Conservation (phyloP, 1,140 invertebrate genomes). For the Drosophila triauraria region DNA sequence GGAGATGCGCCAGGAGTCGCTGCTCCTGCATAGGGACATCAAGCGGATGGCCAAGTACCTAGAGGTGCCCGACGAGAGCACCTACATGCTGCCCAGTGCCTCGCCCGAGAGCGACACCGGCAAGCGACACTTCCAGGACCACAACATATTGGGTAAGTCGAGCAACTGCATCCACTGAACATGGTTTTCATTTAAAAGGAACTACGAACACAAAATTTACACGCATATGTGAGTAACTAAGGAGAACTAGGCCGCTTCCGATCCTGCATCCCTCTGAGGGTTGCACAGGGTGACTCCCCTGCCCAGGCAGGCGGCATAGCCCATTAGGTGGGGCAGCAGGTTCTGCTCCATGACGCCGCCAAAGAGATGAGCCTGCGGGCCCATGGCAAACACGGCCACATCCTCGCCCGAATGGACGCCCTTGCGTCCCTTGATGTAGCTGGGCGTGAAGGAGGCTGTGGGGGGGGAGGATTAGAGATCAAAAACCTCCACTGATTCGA, state of each 20-base stretch:
- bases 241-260: not conserved
- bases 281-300: conserved; percentile 53
- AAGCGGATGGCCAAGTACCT: conserved; percentile 86
- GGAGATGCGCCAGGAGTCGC: conserved; percentile 89
- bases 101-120: conserved; percentile 75
- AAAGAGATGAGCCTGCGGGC: conserved; percentile 90
- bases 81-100: conserved; percentile 83
- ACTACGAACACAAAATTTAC: conserved; percentile 21
- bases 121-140: conserved; percentile 79
- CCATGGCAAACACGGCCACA: conserved; percentile 88
- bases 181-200: not conserved
- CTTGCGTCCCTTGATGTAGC: conserved; percentile 81
- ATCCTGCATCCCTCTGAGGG: not conserved
- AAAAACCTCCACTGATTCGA: not conserved
- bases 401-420: conserved; percentile 90
- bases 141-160: conserved; percentile 75
- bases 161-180: not conserved
- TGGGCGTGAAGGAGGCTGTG: conserved; percentile 83
- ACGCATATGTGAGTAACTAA: conserved; percentile 10
- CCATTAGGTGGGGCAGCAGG: conserved; percentile 90
- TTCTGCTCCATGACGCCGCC: conserved; percentile 92
- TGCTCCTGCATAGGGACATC: conserved; percentile 92
- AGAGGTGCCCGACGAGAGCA: conserved; percentile 74
- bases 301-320: conserved; percentile 88
- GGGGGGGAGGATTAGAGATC: too few relatives aligned